phyloP scores from a whole-genome alignment of 2,797 vertebrate genomes.

The Microctenopoma steveboyesi region DNA sequence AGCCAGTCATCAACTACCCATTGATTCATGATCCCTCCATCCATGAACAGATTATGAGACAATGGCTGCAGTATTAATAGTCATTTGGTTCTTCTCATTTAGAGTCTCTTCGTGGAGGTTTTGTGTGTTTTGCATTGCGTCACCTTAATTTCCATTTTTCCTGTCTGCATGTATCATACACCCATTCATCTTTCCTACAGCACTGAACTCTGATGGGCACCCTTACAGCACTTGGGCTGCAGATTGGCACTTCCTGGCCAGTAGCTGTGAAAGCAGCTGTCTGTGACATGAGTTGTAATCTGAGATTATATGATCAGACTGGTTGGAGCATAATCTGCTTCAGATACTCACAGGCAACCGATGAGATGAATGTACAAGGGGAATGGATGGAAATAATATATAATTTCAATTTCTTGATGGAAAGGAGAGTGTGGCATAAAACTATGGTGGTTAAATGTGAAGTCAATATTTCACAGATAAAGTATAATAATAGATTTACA shows the following conservation, averaged over 20 bases:
- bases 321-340: conserved; percentile 66
- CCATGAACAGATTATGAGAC: not conserved
- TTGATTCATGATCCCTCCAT: conserved; percentile 7
- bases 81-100: not conserved
- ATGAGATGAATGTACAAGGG: conserved; percentile 40
- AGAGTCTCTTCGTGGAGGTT: not conserved
- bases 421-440: conserved; percentile 11
- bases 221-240: conserved; percentile 30
- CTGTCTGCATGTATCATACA: not conserved
- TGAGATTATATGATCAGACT: conserved; percentile 69
- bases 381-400: conserved; percentile 27
- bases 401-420: conserved; percentile 28
- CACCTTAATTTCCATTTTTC: not conserved
- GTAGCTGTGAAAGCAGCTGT: conserved; percentile 54
- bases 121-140: not conserved
- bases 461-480: not conserved
- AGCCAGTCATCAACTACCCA: not conserved
- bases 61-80: not conserved
- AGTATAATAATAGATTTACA: conserved; percentile 43
- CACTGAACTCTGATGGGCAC: conserved; percentile 30
- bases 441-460: not conserved
- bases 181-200: conserved; percentile 4
- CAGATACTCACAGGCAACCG: conserved; percentile 55
- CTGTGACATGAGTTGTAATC: conserved; percentile 65
- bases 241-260: conserved; percentile 25